Evolutionary conservation across 2,888 invertebrate genomes (phyloP).

Genomic region (Parnassius apollo): DNA sequence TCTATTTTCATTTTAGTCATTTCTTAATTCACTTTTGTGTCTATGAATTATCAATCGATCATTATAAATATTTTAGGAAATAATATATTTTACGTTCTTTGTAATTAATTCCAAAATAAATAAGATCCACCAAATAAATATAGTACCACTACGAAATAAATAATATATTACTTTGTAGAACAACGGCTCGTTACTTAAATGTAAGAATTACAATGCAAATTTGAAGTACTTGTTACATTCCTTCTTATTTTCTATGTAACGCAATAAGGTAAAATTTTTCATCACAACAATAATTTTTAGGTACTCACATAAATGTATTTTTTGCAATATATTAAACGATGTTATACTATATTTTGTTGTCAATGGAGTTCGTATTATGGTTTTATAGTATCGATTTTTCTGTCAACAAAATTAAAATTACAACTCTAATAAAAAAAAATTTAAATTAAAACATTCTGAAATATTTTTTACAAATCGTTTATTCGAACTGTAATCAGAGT

Average conservation of each 20-base stretch:
- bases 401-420: constrained; percentile 43
- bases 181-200: neutral
- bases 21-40: constrained; percentile 29
- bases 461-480: neutral
- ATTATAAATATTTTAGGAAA: constrained; percentile 1
- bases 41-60: constrained; percentile 6
- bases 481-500: too few species aligned
- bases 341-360: constrained; percentile 30
- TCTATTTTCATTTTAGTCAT: constrained; percentile 79
- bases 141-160: constrained; percentile 2
- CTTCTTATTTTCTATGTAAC: constrained; percentile 7
- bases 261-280: constrained; percentile 25
- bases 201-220: constrained; percentile 1
- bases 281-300: constrained; percentile 35
- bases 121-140: constrained; percentile 13
- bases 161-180: neutral
- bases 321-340: too few species aligned
- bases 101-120: constrained; percentile 1
- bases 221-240: constrained; percentile 6
- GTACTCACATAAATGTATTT: too few species aligned
- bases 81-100: neutral
- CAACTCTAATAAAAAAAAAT: constrained; percentile 49
- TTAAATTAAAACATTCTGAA: constrained; percentile 21
- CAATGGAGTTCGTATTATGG: constrained; percentile 73
- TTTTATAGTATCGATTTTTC: constrained; percentile 70